These are phyloP conservation scores for Cranoglanis bouderius DNA, from an alignment of 2,113 vertebrate species.

Conservation along the genomic window DNA sequence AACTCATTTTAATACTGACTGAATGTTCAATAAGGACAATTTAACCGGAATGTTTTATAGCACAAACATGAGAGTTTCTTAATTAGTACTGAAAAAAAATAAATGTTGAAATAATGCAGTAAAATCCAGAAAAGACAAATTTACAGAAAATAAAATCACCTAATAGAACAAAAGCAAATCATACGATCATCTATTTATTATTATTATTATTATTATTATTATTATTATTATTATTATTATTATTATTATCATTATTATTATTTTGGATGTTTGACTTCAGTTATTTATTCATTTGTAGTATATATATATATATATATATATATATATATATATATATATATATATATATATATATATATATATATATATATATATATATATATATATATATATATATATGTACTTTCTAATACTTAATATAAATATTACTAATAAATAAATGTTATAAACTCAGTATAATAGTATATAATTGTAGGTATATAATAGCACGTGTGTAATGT, in stretches of 20 bases:
- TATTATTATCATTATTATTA: not conserved
- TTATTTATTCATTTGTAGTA: not conserved
- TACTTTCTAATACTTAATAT: not conserved
- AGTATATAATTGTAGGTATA: not conserved
- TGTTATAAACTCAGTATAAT: not conserved
- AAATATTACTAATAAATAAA: not conserved
- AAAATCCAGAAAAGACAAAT: not conserved
- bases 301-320: too few relatives aligned
- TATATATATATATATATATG: too few relatives aligned
- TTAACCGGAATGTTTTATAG: not conserved
- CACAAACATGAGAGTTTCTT: not conserved
- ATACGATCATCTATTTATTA: not conserved
- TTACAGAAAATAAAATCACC: not conserved
- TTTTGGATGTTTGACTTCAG: not conserved
- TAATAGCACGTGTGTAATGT: not conserved
- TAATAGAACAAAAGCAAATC: not conserved
- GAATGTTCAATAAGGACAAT: not conserved
- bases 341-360: too few relatives aligned
- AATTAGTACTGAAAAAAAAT: not conserved
- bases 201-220: slow-evolving; percentile 9
- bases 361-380: too few relatives aligned
- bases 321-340: too few relatives aligned
- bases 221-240: not conserved
- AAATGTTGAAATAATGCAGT: not conserved
- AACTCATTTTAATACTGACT: fast-evolving